phyloP scores from a whole-genome alignment of 1,140 invertebrate species.

The Pseudomyrmex pallidus region DNA sequence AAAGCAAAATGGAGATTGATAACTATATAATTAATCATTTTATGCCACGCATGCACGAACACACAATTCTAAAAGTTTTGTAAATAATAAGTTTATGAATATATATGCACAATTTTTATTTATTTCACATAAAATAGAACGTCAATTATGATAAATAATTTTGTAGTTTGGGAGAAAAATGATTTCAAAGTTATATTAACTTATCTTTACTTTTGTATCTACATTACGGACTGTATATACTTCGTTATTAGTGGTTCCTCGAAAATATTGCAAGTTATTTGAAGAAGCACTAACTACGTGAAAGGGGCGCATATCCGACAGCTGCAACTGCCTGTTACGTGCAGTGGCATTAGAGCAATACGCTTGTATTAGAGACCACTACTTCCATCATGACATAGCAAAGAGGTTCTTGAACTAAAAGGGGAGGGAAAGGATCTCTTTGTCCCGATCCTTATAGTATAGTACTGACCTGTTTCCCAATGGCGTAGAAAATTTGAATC shows the following conservation, averaged over 20 bases:
- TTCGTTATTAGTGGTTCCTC: slow-evolving; percentile 26
- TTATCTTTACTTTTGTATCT: not conserved
- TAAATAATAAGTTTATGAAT: not conserved
- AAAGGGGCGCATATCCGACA: slow-evolving; percentile 61
- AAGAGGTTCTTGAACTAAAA: slow-evolving; percentile 40
- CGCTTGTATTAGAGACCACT: slow-evolving; percentile 67
- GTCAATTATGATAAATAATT: too few species aligned
- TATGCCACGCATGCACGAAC: too few species aligned
- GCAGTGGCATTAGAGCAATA: slow-evolving; percentile 39
- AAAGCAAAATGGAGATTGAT: too few species aligned
- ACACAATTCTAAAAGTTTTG: not conserved
- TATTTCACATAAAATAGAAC: not conserved
- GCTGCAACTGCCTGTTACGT: slow-evolving; percentile 64
- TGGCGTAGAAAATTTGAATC: slow-evolving; percentile 63
- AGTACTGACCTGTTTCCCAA: slow-evolving; percentile 74
- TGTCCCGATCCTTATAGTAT: slow-evolving; percentile 72
- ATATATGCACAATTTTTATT: not conserved
- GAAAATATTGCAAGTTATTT: slow-evolving; percentile 4
- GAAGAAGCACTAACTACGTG: slow-evolving; percentile 44
- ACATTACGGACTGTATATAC: not conserved
- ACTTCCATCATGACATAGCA: slow-evolving; percentile 36
- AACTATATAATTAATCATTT: too few species aligned
- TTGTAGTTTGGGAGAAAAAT: too few species aligned
- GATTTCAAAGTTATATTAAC: not conserved
- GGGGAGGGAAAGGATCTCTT: slow-evolving; percentile 73